Percentiles rank a stretch among this genome's conserved stretches.
Evolutionary conservation across 2,113 vertebrate species (phyloP).

Genomic region (Tetrao urogallus): DNA sequence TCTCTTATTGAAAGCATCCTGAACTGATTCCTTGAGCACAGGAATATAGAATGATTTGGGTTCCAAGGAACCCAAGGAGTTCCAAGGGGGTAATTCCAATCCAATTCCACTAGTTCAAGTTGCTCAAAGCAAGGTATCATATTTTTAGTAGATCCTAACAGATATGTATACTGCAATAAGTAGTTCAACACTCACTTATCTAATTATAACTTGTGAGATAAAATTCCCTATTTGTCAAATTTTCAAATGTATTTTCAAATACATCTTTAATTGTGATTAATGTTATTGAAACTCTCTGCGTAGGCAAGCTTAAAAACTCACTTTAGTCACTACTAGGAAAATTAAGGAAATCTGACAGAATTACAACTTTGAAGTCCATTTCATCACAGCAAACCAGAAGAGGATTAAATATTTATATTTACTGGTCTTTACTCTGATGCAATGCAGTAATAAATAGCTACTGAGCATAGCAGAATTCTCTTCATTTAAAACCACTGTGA

Average conservation of each 20-base stretch:
- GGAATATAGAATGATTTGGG: background rate
- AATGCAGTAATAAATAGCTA: background rate
- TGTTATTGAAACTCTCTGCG: background rate
- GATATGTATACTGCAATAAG: background rate
- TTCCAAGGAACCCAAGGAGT: background rate
- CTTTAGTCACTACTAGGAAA: background rate
- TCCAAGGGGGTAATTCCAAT: background rate
- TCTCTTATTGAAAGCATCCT: background rate
- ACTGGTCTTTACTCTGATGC: background rate
- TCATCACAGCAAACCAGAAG: background rate
- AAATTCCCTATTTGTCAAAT: background rate
- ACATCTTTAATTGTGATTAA: background rate
- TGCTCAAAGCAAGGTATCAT: background rate
- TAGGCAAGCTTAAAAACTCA: background rate
- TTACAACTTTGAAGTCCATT: background rate
- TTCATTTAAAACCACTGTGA: background rate
- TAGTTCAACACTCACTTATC: background rate
- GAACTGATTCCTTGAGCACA: background rate
- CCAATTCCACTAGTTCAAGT: background rate
- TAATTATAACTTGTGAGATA: background rate
- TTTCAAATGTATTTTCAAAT: too few species aligned
- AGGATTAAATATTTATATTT: background rate
- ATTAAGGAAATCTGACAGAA: background rate
- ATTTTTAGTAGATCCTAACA: background rate
- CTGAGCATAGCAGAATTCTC: background rate